Conservation (phyloP, 1,140 invertebrate species). For the Drosophila kanapiae region DNA sequence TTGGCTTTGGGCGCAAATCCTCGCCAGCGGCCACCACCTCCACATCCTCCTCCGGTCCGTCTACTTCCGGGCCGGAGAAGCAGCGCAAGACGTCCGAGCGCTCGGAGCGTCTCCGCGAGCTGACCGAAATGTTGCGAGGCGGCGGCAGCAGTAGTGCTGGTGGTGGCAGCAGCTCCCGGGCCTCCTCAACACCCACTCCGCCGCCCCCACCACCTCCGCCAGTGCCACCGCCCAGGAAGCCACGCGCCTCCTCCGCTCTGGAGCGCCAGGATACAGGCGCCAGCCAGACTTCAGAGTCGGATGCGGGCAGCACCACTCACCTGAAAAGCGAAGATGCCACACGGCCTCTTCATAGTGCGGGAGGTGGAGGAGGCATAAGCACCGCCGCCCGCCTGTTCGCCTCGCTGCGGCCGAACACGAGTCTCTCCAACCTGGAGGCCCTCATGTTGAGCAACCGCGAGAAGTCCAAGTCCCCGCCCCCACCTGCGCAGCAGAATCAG, state of each 20-base stretch:
- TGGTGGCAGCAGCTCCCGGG: slow-evolving; percentile 65
- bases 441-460: slow-evolving; percentile 78
- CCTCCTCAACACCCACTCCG: slow-evolving; percentile 82
- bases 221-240: slow-evolving; percentile 73
- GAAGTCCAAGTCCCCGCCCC: slow-evolving; percentile 82
- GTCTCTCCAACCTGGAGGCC: slow-evolving; percentile 84
- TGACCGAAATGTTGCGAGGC: slow-evolving; percentile 90
- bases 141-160: slow-evolving; percentile 82
- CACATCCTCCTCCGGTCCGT: slow-evolving; percentile 14
- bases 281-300: slow-evolving; percentile 48
- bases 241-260: slow-evolving; percentile 39
- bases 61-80: slow-evolving; percentile 55
- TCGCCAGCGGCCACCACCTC: slow-evolving; percentile 83
- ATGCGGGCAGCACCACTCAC: slow-evolving; percentile 23
- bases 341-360: slow-evolving; percentile 7
- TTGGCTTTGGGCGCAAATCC: slow-evolving; percentile 89
- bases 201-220: slow-evolving; percentile 84
- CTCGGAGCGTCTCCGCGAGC: slow-evolving; percentile 90
- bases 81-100: slow-evolving; percentile 85
- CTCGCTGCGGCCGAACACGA: slow-evolving; percentile 78
- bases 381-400: slow-evolving; percentile 61
- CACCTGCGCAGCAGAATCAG: slow-evolving; percentile 52
- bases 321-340: slow-evolving; percentile 31
- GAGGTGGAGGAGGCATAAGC: slow-evolving; percentile 25
- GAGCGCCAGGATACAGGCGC: slow-evolving; percentile 65